Evolutionary conservation across 2,113 vertebrate genomes (phyloP), one percentile per base, ranked within the genome.

Genomic region (Anguilla rostrata): DNA sequence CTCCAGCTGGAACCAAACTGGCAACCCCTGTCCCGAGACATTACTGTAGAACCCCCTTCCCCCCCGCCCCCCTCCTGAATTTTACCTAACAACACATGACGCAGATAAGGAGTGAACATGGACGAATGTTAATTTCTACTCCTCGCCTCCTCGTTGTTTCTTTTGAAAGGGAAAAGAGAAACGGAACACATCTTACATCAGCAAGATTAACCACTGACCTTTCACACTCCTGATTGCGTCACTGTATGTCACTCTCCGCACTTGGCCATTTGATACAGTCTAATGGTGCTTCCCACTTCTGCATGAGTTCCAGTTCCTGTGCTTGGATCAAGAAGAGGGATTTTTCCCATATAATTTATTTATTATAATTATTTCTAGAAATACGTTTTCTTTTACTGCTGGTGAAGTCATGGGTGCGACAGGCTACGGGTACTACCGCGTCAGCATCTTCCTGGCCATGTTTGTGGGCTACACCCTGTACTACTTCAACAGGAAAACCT

Each of bases 401-500:
- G 56, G 46, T 85, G 84, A 22, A 86, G 88, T 81, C 90, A 98
- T 98, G 97, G 96, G 91, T 4, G 88, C 91, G 60, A 90, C 91
- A 26, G 91, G 93, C 41, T 99, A 99, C 1, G 89, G 95, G 89
- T 96, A 96, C 88, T 97, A 99, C 18, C 97, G 98, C 0, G 29
- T 91, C 0, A 91, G 94, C 66, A 98, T 99, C 90, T 99, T 99
- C 86, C 0, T 92, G 0, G 96, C 97, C 87, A 98, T 99, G 98
- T 99, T 98, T 87, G 93, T 92, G 8, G 98, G 98, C 0, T 99
- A 99, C 92, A 94, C 97, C 60, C 94, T 99, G 1, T 99, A 99
- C 91, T 99, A 99, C 93, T 99, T 98, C 90, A 99, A 98, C 93
- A 96, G 98, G 84, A 99, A 99, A 93, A 99, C 98, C 11, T 99